Base-by-base conservation (phyloP, 53 echinoderm and acorn worm genomes). In the Paelopatides confundens region DNA sequence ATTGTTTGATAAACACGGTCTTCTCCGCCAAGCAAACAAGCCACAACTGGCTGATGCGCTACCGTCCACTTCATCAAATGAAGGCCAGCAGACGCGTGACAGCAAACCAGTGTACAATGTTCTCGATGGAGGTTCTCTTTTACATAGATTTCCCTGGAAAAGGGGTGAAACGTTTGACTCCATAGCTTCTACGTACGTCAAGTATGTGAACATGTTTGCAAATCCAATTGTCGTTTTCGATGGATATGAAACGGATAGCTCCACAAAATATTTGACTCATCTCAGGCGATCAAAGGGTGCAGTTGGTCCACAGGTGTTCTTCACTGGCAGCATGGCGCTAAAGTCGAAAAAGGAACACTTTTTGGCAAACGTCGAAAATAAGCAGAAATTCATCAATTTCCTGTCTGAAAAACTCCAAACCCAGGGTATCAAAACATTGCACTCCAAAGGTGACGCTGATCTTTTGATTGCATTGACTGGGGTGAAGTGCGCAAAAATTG, bases 221-320 rank as follows among this genome's bases (percentile, higher is more conserved):
- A 63, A 39, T 32, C 63, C 88, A 79, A 77, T 87, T 18, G 64
- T 91, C 30, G 87, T 91, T 15, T 91, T 91, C 62, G 87, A 91
- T 87, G 87, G 91, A 3, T 91, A 87, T 71, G 66, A 30, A 63
- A 84, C 82, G 39, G 81, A 71, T 26, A 70, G 71, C n/a, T 11
- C 77, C 33, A 88, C 53, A 31, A 82, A 89, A 68, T 82, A 82
- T 67, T 82, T 68, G 33, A 67, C 89, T 6, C 83, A 83, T 33
- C 65, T 81, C 54, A 89, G 82, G 35, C 89, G 82, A 27, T 81
- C 87, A 23, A 27, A 28, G 3, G 66, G 87, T n/a, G n/a, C n/a
- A n/a, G n/a, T n/a, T n/a, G n/a, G n/a, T 49, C 47, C 69, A n/a
- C 17, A 48, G 63, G 76, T 90, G 4, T 14, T 69, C 21, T 86